Evolutionary conservation across 2,797 vertebrate species (phyloP), one percentile per base, ranked within the genome.

Genomic region (Sciurus carolinensis): DNA sequence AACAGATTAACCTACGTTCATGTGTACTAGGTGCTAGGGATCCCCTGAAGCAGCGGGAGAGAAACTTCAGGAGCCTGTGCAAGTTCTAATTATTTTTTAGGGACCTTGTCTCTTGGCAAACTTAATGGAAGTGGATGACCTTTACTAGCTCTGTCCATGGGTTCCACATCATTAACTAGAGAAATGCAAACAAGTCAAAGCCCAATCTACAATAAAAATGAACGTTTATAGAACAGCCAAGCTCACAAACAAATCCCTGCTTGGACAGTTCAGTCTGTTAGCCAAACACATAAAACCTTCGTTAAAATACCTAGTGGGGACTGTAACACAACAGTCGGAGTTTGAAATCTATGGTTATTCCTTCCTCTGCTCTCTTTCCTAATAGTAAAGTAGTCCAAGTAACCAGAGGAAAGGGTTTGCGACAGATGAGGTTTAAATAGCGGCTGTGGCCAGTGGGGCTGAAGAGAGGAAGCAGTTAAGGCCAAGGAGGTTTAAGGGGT

Each of bases 181-280:
- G 95, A 86, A 81, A 24, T 91, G 59, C 80, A 26, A 82, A 80
- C 26, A 95, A 62, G 18, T 94, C 50, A 94, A 71, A 86, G 64
- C 39, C n/a, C 79, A 90, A 20, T 67, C 22, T 42, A n/a, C 52
- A 42, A 64, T 62, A 39, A 96, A 73, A 94, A 95, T 95, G 67
- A 95, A 1, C 59, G 72, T 83, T 80, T n/a, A 33, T 20, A 72
- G 87, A 14, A 50, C 8, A n/a, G 24, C 50, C 39, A 17, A 93
- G 75, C 22, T 77, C 86, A 4, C 39, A 93, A 36, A 30, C 73
- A 95, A 87, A 91, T 73, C 7, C 1, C 36, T 36, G 69, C 75
- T 87, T 77, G 72, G 95, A 59, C 73, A 89, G 73, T 15, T 73
- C 36, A 87, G 57, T 54, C 22, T 87, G n/a, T 93, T 17, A 62